A percentile compares a stretch with the other conserved stretches of the same genome.
These are phyloP conservation scores for Sebastes minor DNA, from an alignment of 2,797 vertebrate genomes.

Conservation along the genomic window DNA sequence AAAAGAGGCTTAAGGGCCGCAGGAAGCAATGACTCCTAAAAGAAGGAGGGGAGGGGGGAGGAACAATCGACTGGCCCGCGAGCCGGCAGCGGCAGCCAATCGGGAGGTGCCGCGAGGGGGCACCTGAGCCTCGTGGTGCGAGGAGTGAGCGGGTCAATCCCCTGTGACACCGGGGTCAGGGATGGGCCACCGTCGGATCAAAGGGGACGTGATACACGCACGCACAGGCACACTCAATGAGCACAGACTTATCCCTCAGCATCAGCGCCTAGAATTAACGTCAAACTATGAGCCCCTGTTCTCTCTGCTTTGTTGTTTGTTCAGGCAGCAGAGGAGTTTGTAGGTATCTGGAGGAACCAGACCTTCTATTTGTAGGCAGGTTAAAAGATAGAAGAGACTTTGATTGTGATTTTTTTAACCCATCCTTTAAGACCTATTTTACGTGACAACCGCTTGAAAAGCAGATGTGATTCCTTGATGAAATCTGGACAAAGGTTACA, in stretches of 20 bases:
- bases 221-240: constrained; percentile 36
- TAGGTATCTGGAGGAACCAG: not conserved
- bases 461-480: not conserved
- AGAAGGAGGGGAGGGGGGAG: constrained; percentile 6
- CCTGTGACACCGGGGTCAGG: constrained; percentile 68
- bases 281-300: constrained; percentile 23
- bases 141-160: constrained; percentile 62
- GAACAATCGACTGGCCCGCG: constrained; percentile 43
- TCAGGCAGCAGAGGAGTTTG: not conserved
- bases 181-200: constrained; percentile 63
- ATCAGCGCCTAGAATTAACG: constrained; percentile 28
- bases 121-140: constrained; percentile 63
- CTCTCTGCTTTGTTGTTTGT: not conserved
- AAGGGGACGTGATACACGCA: constrained; percentile 46
- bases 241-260: constrained; percentile 37
- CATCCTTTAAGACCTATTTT: too few species aligned
- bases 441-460: not conserved
- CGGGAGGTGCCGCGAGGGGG: constrained; percentile 38
- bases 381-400: not conserved
- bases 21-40: constrained; percentile 75
- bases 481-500: not conserved
- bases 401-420: not conserved
- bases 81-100: constrained; percentile 48
- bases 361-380: not conserved
- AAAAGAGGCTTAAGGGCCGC: constrained; percentile 79